Percentiles rank a stretch among this genome's conserved stretches.
These are phyloP conservation scores for Calycopis cecrops DNA, from an alignment of 1,140 invertebrate species.

Conservation along the genomic window DNA sequence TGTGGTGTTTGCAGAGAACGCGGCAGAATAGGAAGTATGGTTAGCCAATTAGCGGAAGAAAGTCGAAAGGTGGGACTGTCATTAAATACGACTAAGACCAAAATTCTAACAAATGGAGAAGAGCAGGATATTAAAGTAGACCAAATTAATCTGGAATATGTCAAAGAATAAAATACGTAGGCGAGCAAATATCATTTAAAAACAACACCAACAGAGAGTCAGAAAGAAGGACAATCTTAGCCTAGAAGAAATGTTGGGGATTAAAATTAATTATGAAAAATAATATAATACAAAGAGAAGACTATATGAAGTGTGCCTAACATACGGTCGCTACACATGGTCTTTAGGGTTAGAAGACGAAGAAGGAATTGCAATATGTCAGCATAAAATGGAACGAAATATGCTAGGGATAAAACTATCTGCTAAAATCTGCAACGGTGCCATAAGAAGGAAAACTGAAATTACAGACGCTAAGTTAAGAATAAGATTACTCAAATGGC, in stretches of 20 bases:
- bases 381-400: constrained; percentile 22
- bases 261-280: constrained; percentile 28
- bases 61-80: no score
- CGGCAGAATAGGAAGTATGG: constrained; percentile 19
- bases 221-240: constrained; percentile 19
- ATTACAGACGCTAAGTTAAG: constrained; percentile 11
- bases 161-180: no score
- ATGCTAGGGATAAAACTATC: constrained; percentile 20
- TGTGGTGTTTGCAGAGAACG: constrained; percentile 15
- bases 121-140: no score
- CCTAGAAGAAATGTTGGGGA: constrained; percentile 25
- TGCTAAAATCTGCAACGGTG: not conserved
- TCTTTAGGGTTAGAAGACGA: constrained; percentile 17
- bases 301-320: constrained; percentile 18
- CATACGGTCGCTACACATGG: constrained; percentile 25
- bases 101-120: no score
- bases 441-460: constrained; percentile 15
- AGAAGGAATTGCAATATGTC: constrained; percentile 16
- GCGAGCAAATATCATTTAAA: no score
- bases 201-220: constrained; percentile 28
- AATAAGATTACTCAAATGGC: constrained; percentile 11
- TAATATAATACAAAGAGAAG: constrained; percentile 24
- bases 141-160: no score
- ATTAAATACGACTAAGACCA: no score
- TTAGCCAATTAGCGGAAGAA: constrained; percentile 25